Percentiles rank a stretch among this genome's conserved stretches.
Evolutionary conservation across 2,113 vertebrate species (phyloP).

Genomic region (Erpornis zantholeuca): DNA sequence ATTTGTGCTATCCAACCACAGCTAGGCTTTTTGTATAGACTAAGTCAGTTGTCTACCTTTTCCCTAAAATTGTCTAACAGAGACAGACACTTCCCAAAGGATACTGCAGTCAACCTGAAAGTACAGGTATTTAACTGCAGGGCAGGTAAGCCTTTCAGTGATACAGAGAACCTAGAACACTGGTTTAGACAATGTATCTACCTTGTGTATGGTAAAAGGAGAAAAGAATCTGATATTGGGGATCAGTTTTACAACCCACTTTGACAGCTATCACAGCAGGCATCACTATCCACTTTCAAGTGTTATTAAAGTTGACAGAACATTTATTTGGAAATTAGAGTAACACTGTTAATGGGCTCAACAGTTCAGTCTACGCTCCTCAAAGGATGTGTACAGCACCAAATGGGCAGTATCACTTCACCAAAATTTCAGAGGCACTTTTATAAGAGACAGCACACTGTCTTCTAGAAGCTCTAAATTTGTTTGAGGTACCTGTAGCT

Average conservation of each 20-base stretch:
- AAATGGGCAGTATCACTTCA: neutral
- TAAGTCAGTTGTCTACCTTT: neutral
- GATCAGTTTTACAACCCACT: neutral
- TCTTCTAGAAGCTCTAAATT: neutral
- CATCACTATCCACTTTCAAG: neutral
- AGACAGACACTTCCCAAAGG: neutral
- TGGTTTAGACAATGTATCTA: accelerated
- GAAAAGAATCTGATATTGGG: neutral
- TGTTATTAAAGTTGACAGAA: neutral
- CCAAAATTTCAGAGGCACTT: neutral
- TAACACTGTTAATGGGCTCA: neutral
- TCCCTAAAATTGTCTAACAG: neutral
- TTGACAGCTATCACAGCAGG: neutral
- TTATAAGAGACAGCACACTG: neutral
- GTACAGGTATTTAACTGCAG: accelerated
- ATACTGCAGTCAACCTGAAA: neutral
- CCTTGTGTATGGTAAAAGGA: neutral
- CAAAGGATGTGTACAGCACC: neutral
- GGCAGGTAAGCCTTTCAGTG: neutral
- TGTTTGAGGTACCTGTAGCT: neutral
- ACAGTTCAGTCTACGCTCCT: neutral
- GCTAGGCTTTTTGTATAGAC: neutral
- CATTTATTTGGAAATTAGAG: neutral
- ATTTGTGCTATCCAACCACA: neutral
- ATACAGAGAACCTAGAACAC: neutral